A percentile compares a stretch with the other conserved stretches of the same genome.
Evolutionary conservation across 2,888 invertebrate genomes (phyloP).

Genomic region (Belgica antarctica): DNA sequence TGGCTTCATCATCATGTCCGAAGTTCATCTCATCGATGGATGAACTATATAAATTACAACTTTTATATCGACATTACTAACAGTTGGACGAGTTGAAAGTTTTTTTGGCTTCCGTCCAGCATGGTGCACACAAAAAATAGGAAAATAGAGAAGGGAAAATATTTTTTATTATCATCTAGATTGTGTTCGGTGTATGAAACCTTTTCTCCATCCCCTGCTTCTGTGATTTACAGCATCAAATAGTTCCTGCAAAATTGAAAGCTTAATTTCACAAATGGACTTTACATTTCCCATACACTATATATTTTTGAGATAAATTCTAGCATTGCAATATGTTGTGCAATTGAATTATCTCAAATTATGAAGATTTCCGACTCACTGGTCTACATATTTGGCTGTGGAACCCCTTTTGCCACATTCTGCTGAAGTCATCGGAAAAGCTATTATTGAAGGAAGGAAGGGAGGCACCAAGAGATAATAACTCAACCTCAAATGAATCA

Average conservation of each 20-base stretch:
- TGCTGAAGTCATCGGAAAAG: too few relatives aligned
- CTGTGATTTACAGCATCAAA: conserved; percentile 23
- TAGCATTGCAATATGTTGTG: conserved; percentile 10
- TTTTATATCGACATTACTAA: conserved; percentile 10
- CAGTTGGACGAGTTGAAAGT: too few relatives aligned
- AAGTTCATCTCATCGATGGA: background rate
- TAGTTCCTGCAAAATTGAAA: background rate
- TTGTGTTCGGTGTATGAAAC: background rate
- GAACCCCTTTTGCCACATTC: background rate
- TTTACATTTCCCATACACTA: background rate
- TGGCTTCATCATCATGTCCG: background rate
- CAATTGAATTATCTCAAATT: background rate
- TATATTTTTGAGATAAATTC: conserved; percentile 1
- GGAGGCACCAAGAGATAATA: too few relatives aligned
- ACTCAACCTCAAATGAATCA: too few relatives aligned
- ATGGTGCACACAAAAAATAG: too few relatives aligned
- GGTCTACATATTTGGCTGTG: background rate
- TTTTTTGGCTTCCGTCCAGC: conserved; percentile 19
- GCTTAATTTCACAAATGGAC: conserved; percentile 23
- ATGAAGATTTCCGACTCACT: background rate
- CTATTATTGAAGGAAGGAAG: too few relatives aligned
- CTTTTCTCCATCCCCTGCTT: background rate
- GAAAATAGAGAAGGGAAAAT: conserved; percentile 1
- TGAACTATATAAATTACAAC: background rate
- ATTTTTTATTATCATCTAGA: conserved; percentile 20